Evolutionary conservation across 2,113 vertebrate species (phyloP).

Genomic region (Rhabdomys dilectus): DNA sequence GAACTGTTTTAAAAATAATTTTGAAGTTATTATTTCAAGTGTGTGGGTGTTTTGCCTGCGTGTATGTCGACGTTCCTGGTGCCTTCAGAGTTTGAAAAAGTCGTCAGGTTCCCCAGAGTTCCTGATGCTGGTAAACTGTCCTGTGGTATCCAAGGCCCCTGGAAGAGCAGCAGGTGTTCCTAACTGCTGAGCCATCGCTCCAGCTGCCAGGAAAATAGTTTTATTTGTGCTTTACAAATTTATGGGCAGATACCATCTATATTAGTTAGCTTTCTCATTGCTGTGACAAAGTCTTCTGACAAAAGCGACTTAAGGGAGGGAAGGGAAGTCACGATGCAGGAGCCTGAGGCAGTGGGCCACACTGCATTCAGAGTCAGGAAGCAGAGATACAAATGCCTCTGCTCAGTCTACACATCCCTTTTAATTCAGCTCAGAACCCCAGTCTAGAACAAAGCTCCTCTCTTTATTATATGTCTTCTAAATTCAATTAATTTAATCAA

Average conservation of each 20-base stretch:
- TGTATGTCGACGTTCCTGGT: not conserved
- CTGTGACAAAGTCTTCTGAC: no score
- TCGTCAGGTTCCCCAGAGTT: not conserved
- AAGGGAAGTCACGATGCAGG: not conserved
- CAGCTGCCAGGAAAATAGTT: not conserved
- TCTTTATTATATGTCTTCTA: not conserved
- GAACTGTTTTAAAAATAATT: not conserved
- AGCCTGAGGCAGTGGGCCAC: not conserved
- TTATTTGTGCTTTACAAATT: slow-evolving; percentile 13
- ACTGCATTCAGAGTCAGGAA: not conserved
- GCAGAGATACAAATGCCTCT: not conserved
- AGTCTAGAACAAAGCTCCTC: not conserved
- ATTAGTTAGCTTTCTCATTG: not conserved
- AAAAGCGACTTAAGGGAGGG: not conserved
- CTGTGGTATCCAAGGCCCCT: not conserved
- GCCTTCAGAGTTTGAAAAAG: not conserved
- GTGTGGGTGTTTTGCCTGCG: not conserved
- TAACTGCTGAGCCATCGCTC: not conserved
- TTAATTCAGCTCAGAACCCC: not conserved
- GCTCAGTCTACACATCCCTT: not conserved
- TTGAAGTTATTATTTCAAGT: not conserved
- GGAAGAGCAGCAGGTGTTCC: not conserved
- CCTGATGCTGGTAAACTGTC: not conserved
- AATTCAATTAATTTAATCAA: not conserved
- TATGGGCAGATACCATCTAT: not conserved